Base-by-base conservation (phyloP, 2,888 invertebrate genomes). In the Drosophila rubida region DNA sequence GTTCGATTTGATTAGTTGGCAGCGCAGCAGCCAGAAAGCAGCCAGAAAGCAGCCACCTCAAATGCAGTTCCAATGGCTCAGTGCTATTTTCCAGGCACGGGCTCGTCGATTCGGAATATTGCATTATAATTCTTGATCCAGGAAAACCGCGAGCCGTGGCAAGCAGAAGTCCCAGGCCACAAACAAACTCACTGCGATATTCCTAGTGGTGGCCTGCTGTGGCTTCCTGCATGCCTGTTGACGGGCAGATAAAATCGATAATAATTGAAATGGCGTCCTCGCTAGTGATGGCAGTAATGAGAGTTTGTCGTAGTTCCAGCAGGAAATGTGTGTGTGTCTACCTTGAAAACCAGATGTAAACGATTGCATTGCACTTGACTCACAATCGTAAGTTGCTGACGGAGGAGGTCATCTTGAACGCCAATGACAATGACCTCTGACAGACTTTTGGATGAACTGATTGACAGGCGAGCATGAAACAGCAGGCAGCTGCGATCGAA, bases 191-290 rank as follows among this genome's bases (percentile, higher is more conserved):
- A 45, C 42, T 45, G 27, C 16, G 8, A 11, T 22, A 11, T 14
- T 13, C 16, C n/a, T 9, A 16, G 37, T 13, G 27, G 49, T n/a
- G 8, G 50, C 74, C 23, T 57, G 16, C 79, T 75, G 46, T 5
- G 13, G 27, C 39, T 60, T 78, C 27, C 59, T 82, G 82, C 35
- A 22, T 66, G 53, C 82, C 82, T 82, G 88, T 37, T 88, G 44
- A 42, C 50, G 35, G 19, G 19, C 74, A 82, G 82, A 82, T 82
- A 88, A 82, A 82, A 82, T 82, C 82, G 88, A 82, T 82, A 82
- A 80, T 86, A 86, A 88, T 80, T 80, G 80, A 76, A 82, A 69
- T 76, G 62, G 62, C 69, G 60, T 53, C 44, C 5, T 23, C 16
- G 39, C 14, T 14, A 46, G 11, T 32, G 35, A 16, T 37, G 45